Conservation (phyloP, 2,797 vertebrate genomes). For the Spinus olivaceus region DNA sequence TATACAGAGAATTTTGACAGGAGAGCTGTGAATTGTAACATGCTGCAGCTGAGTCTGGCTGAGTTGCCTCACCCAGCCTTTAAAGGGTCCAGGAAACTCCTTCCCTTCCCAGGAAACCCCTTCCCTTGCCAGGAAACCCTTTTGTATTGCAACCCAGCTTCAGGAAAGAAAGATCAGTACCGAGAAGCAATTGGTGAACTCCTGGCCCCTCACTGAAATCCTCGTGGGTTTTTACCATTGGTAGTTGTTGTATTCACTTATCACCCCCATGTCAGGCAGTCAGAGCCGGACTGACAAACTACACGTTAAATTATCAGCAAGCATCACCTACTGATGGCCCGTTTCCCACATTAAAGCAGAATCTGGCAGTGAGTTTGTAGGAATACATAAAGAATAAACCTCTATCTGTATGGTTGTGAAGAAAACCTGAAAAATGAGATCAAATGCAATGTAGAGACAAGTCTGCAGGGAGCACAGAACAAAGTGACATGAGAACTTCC, state of each 20-base stretch:
- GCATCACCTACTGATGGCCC: background rate
- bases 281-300: background rate
- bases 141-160: background rate
- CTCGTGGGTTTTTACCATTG: accelerated
- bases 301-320: background rate
- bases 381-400: background rate
- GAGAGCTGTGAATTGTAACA: background rate
- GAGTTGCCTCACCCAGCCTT: background rate
- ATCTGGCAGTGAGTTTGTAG: background rate
- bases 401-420: background rate
- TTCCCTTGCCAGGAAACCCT: background rate
- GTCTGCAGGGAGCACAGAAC: constrained; percentile 10
- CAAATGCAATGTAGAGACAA: constrained; percentile 3
- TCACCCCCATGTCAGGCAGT: accelerated
- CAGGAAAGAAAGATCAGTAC: background rate
- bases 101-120: background rate
- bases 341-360: background rate
- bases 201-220: background rate
- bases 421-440: constrained; percentile 36
- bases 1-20: background rate
- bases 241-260: background rate
- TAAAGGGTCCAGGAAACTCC: background rate
- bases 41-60: background rate
- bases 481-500: constrained; percentile 56
- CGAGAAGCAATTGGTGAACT: background rate